Evolutionary conservation across 2,113 vertebrate genomes (phyloP), one percentile per base, ranked within the genome.

Genomic region (Oreocharis arfaki): DNA sequence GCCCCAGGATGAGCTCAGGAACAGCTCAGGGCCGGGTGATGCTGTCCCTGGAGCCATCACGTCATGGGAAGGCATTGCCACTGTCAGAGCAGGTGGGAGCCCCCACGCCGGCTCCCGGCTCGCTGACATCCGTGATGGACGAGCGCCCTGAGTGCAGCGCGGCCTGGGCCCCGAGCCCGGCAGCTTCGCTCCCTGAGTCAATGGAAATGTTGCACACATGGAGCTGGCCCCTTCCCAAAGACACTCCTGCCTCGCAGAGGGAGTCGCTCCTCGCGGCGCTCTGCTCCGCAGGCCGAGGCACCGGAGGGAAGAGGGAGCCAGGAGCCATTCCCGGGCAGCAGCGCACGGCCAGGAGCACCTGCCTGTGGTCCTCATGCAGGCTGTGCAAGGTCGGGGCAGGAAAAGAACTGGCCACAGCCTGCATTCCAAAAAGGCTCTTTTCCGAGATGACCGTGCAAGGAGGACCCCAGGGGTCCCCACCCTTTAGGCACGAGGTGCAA

Each of bases 171-270:
- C 49, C 3, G 14, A 55, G 63, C 88, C 89, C 30, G 4, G 64
- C 42, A 35, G 52, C 22, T 55, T 39, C 35, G 9, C 77, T 95
- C 85, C 82, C 93, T 95, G 89, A 97, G n/a, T 83, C 64, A 30
- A 96, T 93, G 94, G 90, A 95, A 91, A 96, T 47, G 47, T 41
- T 87, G 9, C 30, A 83, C 87, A 75, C 76, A n/a, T 4, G 56
- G 60, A 73, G 80, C 87, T 97, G 96, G 93, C 87, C 64, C 76
- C 35, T 11, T 5, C 91, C 95, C 96, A 97, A 7, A 93, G 89
- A 6, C 95, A 5, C 57, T 89, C 77, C 76, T 70, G 57, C 8
- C 53, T 61, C 7, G 10, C 59, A 10, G 56, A 56, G 57, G 57
- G 75, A 52, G 22, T 4, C 4, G 6, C 74, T 84, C 49, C n/a